phyloP scores from a whole-genome alignment of 2,888 invertebrate species.

The Drosophila recens region DNA sequence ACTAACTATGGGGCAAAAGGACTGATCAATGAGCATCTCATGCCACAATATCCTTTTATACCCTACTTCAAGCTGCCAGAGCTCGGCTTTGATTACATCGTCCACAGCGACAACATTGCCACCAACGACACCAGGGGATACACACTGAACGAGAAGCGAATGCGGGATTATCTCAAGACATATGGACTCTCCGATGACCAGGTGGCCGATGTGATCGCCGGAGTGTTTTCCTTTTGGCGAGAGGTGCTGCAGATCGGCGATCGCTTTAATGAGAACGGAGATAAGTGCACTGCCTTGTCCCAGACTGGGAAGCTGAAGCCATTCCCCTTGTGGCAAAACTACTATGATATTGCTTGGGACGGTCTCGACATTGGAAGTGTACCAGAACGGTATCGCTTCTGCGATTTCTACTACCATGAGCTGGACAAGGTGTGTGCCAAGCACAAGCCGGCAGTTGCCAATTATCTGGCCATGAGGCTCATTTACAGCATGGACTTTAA shows the following conservation, averaged over 20 bases:
- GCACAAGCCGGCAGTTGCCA: conserved; percentile 77
- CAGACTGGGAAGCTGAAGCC: accelerated
- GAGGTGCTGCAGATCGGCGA: conserved; percentile 61
- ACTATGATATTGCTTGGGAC: conserved; percentile 79
- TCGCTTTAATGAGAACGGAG: conserved; percentile 55
- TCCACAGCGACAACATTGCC: conserved; percentile 79
- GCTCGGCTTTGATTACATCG: conserved; percentile 79
- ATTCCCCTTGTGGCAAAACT: conserved; percentile 67
- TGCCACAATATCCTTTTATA: conserved; percentile 70
- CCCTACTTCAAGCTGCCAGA: conserved; percentile 81
- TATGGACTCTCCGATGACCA: conserved; percentile 68
- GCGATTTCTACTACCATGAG: conserved; percentile 70
- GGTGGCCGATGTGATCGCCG: conserved; percentile 58
- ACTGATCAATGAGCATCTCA: conserved; percentile 71
- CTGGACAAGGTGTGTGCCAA: conserved; percentile 68
- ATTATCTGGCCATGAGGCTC: conserved; percentile 82
- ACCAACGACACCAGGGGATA: conserved; percentile 77
- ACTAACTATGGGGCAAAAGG: conserved; percentile 73
- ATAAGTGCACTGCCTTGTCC: conserved; percentile 43
- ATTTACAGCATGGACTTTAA: conserved; percentile 77
- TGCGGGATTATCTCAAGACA: conserved; percentile 71
- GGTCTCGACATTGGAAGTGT: conserved; percentile 35
- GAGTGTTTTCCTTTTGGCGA: conserved; percentile 76
- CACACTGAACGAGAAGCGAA: conserved; percentile 71
- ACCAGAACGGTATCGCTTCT: conserved; percentile 44